These are phyloP conservation scores for Cryptocephalus primarius DNA, from an alignment of 2,888 invertebrate species.

Conservation along the genomic window DNA sequence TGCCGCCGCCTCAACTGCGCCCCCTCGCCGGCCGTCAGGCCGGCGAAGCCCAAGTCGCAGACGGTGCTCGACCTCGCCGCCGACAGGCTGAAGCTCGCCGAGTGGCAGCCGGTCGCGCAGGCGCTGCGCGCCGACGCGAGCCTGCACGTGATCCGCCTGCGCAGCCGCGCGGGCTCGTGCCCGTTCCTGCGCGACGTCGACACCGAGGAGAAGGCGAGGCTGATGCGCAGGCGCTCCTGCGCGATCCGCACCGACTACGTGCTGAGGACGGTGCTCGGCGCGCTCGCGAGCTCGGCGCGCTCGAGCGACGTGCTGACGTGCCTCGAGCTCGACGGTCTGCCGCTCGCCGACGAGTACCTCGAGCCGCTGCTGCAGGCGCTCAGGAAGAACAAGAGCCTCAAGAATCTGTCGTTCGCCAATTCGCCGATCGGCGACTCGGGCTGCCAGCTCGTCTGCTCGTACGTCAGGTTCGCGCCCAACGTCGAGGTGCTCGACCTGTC, in stretches of 20 bases:
- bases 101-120: slow-evolving; percentile 66
- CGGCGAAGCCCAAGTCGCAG: slow-evolving; percentile 30
- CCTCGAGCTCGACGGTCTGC: slow-evolving; percentile 61
- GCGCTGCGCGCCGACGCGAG: slow-evolving; percentile 61
- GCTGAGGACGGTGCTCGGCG: slow-evolving; percentile 53
- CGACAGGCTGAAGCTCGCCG: slow-evolving; percentile 62
- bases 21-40: slow-evolving; percentile 29
- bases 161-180: slow-evolving; percentile 40
- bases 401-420: slow-evolving; percentile 55
- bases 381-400: slow-evolving; percentile 50
- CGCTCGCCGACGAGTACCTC: slow-evolving; percentile 55
- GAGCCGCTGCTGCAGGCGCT: slow-evolving; percentile 42
- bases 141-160: slow-evolving; percentile 55
- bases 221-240: slow-evolving; percentile 37
- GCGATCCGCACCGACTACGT: slow-evolving; percentile 58
- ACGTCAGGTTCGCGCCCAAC: slow-evolving; percentile 54
- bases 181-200: slow-evolving; percentile 38
- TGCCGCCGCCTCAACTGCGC: slow-evolving; percentile 32
- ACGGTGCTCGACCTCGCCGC: slow-evolving; percentile 53
- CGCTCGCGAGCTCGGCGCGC: slow-evolving; percentile 50
- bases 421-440: slow-evolving; percentile 62
- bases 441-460: slow-evolving; percentile 57
- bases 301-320: slow-evolving; percentile 50
- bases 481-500: slow-evolving; percentile 58
- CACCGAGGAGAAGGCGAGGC: slow-evolving; percentile 50